phyloP scores from a whole-genome alignment of 2,888 invertebrate species.

The Andrena bucephala region DNA sequence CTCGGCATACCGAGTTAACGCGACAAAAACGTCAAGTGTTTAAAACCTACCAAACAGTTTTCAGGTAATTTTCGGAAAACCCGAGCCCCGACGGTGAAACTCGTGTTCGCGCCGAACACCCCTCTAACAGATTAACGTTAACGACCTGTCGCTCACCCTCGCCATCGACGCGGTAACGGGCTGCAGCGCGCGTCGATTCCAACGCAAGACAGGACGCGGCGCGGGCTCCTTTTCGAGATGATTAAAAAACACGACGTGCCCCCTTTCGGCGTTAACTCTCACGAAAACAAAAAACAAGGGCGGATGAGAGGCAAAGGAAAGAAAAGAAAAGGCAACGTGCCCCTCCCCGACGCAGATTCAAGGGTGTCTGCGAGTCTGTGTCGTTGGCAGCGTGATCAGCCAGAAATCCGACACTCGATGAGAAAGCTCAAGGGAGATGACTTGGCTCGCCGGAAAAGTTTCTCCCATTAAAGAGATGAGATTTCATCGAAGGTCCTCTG shows the following conservation, averaged over 20 bases:
- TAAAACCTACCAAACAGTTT: too few species aligned
- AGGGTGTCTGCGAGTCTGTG: conserved; percentile 59
- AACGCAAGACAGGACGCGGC: conserved; percentile 46
- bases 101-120: conserved; percentile 13
- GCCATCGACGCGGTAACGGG: conserved; percentile 37
- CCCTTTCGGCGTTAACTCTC: conserved; percentile 45
- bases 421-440: conserved; percentile 66
- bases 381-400: conserved; percentile 64
- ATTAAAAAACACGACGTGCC: conserved; percentile 65
- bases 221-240: conserved; percentile 49
- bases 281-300: neutral
- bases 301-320: neutral
- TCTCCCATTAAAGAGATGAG: conserved; percentile 75
- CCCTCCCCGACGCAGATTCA: conserved; percentile 21
- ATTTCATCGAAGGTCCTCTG: conserved; percentile 67
- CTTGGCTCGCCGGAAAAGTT: conserved; percentile 66
- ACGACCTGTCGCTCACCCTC: conserved; percentile 32
- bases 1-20: too few species aligned
- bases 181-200: conserved; percentile 69
- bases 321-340: neutral
- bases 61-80: too few species aligned
- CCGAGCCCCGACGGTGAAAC: neutral
- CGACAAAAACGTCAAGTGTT: too few species aligned
- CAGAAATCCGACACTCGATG: conserved; percentile 73
- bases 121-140: conserved; percentile 29